Evolutionary conservation across 2,797 vertebrate species (phyloP).

Genomic region (Dromococcyx pavoninus): DNA sequence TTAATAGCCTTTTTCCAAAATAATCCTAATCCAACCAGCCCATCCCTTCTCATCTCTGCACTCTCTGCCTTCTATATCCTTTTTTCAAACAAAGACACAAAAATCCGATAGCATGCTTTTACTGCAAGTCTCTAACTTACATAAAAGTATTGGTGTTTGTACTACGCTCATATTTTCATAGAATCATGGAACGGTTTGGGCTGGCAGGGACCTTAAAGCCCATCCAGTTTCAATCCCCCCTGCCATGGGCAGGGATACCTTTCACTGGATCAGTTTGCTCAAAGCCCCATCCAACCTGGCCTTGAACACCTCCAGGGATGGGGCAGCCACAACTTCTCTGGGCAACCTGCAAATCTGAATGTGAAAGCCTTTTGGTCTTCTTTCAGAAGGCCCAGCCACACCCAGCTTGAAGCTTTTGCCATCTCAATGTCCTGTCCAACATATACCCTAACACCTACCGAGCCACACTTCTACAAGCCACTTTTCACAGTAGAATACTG

Average conservation of each 20-base stretch:
- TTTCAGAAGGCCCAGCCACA: not conserved
- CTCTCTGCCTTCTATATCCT: not conserved
- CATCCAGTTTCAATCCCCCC: too few relatives aligned
- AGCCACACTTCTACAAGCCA: fast-evolving
- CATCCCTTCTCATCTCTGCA: not conserved
- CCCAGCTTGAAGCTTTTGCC: not conserved
- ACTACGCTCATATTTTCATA: not conserved
- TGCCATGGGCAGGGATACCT: too few relatives aligned
- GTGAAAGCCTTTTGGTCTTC: not conserved
- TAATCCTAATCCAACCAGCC: not conserved
- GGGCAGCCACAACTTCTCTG: too few relatives aligned
- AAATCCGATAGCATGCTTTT: not conserved
- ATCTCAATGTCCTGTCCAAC: not conserved
- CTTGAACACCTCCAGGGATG: too few relatives aligned
- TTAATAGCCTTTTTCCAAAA: not conserved
- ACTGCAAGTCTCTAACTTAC: not conserved
- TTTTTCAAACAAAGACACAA: not conserved
- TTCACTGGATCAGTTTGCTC: too few relatives aligned
- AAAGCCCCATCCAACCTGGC: too few relatives aligned
- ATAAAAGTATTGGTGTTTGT: not conserved
- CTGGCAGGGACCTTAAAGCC: too few relatives aligned
- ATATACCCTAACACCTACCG: fast-evolving
- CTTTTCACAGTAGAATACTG: not conserved
- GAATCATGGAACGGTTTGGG: too few relatives aligned
- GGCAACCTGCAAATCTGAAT: not conserved